Evolutionary conservation across 1,140 invertebrate species (phyloP).

Genomic region (Trichoplusia ni): DNA sequence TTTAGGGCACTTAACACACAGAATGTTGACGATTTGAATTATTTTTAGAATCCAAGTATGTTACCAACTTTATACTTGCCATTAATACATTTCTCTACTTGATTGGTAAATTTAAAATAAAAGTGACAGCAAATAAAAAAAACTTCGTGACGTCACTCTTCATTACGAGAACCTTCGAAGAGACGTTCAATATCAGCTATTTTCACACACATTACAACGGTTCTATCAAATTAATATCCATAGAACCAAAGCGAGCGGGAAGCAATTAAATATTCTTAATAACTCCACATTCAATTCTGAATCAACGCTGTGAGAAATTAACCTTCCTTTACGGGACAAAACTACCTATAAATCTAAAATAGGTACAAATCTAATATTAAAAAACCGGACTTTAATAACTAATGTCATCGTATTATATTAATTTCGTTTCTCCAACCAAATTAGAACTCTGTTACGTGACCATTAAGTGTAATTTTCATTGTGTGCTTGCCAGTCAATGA

Average conservation of each 20-base stretch:
- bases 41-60: too few relatives aligned
- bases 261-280: slow-evolving; percentile 22
- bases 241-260: background rate
- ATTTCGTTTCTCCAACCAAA: background rate
- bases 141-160: too few relatives aligned
- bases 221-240: background rate
- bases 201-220: background rate
- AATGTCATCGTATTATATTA: slow-evolving; percentile 22
- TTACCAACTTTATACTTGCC: too few relatives aligned
- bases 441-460: background rate
- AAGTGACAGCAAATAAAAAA: too few relatives aligned
- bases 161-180: too few relatives aligned
- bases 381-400: slow-evolving; percentile 18
- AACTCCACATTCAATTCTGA: background rate
- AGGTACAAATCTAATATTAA: background rate
- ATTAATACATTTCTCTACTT: too few relatives aligned
- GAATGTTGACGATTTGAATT: too few relatives aligned
- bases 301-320: background rate
- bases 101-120: too few relatives aligned
- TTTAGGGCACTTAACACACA: too few relatives aligned
- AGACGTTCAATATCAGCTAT: too few relatives aligned
- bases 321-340: background rate
- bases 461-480: background rate
- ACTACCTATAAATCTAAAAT: slow-evolving; percentile 13
- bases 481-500: background rate